Base-by-base conservation (phyloP, 2,888 invertebrate genomes). In the Leucozona laternaria region DNA sequence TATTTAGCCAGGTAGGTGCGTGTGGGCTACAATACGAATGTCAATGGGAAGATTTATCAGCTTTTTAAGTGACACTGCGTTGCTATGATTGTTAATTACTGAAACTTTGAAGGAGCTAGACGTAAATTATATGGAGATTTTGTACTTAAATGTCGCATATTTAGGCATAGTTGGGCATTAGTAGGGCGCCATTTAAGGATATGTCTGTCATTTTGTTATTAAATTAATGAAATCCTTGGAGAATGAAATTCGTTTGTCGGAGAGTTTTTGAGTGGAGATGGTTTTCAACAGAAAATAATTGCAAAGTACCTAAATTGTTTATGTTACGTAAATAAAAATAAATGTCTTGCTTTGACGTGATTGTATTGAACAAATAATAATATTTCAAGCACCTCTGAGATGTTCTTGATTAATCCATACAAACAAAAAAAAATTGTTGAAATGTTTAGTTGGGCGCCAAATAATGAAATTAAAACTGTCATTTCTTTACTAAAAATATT, bases 41-140 rank as follows among this genome's bases (percentile, higher is more conserved):
- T 48, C 17, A 28, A 53, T 80, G 80, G 70, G 80, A 80, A 80
- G 80, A 81, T 76, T 80, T 83, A 83, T 79, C 73, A 79, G 70
- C 76, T 1, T 66, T 71, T 76, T 68, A 76, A 84, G 70, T 71
- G 76, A 80, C 62, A 76, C 71, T 77, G 72, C 77, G 76, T 85
- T 76, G 68, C 77, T 77, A 72, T 60, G 80, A 77, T 85, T 77
- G 48, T 85, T 58, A 85, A 80, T 60, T 58, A 58, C 80, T 66
- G 66, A 50, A 43, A 34, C 43, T 71, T 71, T 31, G 13, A 58
- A 66, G 22, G 43, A 79, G 53, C 57, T 53, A 37, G 20, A 60
- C 13, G 53, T 57, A 34, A 72, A 68, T 37, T 37, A 68, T 50
- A 70, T 73, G 78, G 53, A 79, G 53, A 75, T 73, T 79, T 45